phyloP scores from a whole-genome alignment of 2,113 vertebrate genomes.

The Phaetusa simplex region DNA sequence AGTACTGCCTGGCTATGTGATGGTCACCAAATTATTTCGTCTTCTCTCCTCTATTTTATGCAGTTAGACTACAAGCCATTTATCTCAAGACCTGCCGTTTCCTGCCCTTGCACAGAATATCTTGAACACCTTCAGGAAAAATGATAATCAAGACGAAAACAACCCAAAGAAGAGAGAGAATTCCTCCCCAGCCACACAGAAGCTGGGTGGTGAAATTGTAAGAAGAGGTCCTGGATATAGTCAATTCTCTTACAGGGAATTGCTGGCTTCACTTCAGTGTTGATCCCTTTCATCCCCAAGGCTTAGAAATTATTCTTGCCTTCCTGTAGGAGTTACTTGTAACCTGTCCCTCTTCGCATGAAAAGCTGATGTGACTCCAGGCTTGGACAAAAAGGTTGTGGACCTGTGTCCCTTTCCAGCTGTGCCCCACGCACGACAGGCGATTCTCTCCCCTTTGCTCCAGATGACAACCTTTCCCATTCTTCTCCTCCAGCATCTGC shows the following conservation, averaged over 20 bases:
- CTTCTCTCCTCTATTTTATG: neutral
- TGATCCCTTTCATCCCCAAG: neutral
- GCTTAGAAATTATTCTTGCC: neutral
- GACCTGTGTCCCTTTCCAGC: neutral
- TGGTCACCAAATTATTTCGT: neutral
- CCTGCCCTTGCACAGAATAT: neutral
- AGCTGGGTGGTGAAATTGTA: neutral
- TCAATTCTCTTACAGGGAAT: neutral
- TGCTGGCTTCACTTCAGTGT: neutral
- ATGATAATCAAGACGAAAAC: neutral
- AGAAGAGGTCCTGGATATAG: neutral
- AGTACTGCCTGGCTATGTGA: neutral
- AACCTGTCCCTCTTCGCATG: neutral
- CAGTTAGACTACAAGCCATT: neutral
- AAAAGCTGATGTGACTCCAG: neutral
- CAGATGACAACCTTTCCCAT: neutral
- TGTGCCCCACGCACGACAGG: neutral
- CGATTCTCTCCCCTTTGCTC: neutral
- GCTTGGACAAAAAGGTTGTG: neutral
- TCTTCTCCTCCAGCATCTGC: conserved; percentile 17
- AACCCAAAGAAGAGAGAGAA: neutral
- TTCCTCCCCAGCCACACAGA: neutral
- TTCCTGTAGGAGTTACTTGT: neutral
- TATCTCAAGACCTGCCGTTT: neutral
- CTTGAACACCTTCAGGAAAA: neutral